Base-by-base conservation (phyloP, 1,140 invertebrate species). In the Triops longicaudatus region DNA sequence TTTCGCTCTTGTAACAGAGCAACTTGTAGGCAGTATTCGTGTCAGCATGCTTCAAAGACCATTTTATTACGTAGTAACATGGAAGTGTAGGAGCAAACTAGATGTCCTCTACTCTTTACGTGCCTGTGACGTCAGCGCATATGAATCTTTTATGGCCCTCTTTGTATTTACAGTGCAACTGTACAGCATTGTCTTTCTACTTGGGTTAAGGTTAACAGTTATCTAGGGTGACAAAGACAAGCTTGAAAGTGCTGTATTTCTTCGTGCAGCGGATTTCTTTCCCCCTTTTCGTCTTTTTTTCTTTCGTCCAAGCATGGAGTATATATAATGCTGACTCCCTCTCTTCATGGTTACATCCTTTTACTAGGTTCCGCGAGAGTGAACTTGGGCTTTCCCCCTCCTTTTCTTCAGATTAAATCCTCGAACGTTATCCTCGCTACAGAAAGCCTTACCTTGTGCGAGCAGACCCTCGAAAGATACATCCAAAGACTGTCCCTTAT, bases 171-270 rank as follows among this genome's bases (percentile, higher is more conserved):
- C 22, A 63, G 22, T n/a, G 22, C 14, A 17, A 22, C 0, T 9
- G 5, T 6, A 63, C 17, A n/a, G 44, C 14, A 63, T 63, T 63
- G 44, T 63, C 50, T 63, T 63, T 22, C 50, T 63, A 63, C 17
- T 63, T 63, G 50, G 50, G 50, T 63, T 63, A 63, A 7, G 50
- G 50, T 63, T 63, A 63, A 63, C 50, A 63, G 50, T n/a, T 63
- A 63, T 63, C 50, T 63, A 22, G 50, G 17, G 50, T 63, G 50
- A 63, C 50, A 63, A 63, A 63, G 50, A 63, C 50, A 63, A 63
- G 50, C 50, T 63, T 63, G 50, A 5, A 6, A 63, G 50, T 63
- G 50, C 14, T 22, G 31, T 37, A 63, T 22, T 63, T 63, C 50
- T 63, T 63, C 22, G 50, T 3, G n/a, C 50, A 10, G 5, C 10